These are phyloP conservation scores for Mustela lutreola DNA, from an alignment of 2,113 vertebrate genomes.

Conservation along the genomic window DNA sequence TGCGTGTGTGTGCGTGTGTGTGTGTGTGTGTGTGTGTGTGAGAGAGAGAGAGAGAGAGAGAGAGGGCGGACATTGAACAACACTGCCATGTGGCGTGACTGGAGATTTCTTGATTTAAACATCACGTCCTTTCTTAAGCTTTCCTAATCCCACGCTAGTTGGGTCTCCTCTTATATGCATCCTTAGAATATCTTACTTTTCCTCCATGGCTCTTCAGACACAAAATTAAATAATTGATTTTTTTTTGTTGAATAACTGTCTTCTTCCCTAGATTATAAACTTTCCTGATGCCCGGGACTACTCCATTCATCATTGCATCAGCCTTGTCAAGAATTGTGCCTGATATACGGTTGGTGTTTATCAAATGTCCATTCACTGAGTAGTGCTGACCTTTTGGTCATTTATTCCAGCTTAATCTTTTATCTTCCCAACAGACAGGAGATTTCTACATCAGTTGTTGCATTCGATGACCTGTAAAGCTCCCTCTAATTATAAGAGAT, in stretches of 20 bases:
- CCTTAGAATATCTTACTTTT: background rate
- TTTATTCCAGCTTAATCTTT: constrained; percentile 44
- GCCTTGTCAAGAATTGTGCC: background rate
- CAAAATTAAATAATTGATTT: background rate
- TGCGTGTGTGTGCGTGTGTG: too few relatives aligned
- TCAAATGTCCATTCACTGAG: background rate
- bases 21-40: too few relatives aligned
- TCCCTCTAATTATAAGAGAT: constrained; percentile 58
- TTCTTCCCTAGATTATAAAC: background rate
- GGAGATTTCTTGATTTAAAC: background rate
- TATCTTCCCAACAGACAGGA: background rate
- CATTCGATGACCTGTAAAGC: constrained; percentile 55
- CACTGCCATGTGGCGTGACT: background rate
- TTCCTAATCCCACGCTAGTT: background rate
- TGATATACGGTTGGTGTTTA: background rate
- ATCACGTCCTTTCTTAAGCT: background rate
- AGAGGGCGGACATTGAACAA: background rate
- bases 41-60: too few relatives aligned
- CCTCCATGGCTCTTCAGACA: background rate
- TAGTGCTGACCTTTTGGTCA: background rate
- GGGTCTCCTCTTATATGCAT: background rate
- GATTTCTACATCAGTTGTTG: constrained; percentile 30
- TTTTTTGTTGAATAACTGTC: background rate
- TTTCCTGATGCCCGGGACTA: background rate
- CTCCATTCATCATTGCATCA: background rate